Conservation (phyloP, 2,797 vertebrate genomes). For the Halcyon chelicuti region DNA sequence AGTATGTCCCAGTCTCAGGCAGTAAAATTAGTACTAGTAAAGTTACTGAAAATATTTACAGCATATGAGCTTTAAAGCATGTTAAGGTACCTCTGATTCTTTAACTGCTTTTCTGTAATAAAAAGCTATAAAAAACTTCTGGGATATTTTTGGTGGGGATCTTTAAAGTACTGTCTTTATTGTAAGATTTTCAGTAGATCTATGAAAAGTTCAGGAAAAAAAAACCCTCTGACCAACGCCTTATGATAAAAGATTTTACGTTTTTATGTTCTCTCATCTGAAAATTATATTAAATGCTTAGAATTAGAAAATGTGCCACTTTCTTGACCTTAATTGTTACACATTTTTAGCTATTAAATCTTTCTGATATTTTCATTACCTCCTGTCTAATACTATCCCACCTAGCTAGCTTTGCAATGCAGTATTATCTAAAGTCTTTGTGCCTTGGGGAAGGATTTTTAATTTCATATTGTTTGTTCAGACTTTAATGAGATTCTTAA, state of each 20-base stretch:
- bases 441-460: conserved; percentile 47
- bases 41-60: not conserved
- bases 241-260: not conserved
- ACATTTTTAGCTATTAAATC: conserved; percentile 6
- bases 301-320: not conserved
- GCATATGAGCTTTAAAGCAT: not conserved
- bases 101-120: not conserved
- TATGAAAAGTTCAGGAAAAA: not conserved
- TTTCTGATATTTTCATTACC: conserved; percentile 25
- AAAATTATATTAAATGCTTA: not conserved
- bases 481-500: conserved; percentile 63
- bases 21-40: not conserved
- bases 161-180: not conserved
- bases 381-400: not conserved
- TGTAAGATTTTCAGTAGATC: not conserved
- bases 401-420: not conserved
- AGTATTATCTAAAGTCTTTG: not conserved
- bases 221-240: not conserved
- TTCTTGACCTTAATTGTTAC: conserved; percentile 23
- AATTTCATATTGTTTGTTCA: conserved; percentile 56
- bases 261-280: not conserved
- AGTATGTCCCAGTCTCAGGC: not conserved
- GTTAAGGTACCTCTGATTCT: not conserved
- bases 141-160: not conserved
- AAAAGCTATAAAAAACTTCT: not conserved